These are phyloP conservation scores for Aspiorhynchus laticeps DNA, from an alignment of 2,113 vertebrate species.

Conservation along the genomic window DNA sequence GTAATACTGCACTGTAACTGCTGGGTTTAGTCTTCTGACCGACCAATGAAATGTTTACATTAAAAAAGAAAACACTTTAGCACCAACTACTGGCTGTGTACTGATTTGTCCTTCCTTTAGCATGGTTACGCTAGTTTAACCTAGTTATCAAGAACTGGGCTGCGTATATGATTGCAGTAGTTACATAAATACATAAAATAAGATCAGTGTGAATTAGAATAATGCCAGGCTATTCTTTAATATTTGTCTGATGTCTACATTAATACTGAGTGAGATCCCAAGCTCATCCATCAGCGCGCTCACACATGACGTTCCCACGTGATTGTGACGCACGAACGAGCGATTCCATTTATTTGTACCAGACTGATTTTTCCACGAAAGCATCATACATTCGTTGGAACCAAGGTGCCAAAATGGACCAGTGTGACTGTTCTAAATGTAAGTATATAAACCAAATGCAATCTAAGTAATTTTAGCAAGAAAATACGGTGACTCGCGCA, in stretches of 20 bases:
- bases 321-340: slow-evolving; percentile 21
- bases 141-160: neutral
- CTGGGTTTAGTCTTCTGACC: slow-evolving; percentile 46
- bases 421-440: slow-evolving; percentile 41
- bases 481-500: neutral
- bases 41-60: slow-evolving; percentile 55
- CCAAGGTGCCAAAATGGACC: slow-evolving; percentile 28
- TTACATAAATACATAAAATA: neutral
- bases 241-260: neutral
- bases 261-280: neutral
- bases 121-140: neutral
- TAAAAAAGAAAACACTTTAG: slow-evolving; percentile 48
- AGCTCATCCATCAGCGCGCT: neutral
- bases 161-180: neutral
- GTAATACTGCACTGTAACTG: slow-evolving; percentile 35
- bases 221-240: neutral
- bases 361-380: neutral
- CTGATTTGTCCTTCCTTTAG: neutral
- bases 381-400: neutral
- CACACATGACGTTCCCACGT: neutral
- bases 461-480: neutral
- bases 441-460: neutral
- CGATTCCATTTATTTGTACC: neutral
- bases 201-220: neutral
- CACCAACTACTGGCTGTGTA: slow-evolving; percentile 16